Evolutionary conservation across 2,113 vertebrate species (phyloP).

Genomic region (Eubucco bourcierii): DNA sequence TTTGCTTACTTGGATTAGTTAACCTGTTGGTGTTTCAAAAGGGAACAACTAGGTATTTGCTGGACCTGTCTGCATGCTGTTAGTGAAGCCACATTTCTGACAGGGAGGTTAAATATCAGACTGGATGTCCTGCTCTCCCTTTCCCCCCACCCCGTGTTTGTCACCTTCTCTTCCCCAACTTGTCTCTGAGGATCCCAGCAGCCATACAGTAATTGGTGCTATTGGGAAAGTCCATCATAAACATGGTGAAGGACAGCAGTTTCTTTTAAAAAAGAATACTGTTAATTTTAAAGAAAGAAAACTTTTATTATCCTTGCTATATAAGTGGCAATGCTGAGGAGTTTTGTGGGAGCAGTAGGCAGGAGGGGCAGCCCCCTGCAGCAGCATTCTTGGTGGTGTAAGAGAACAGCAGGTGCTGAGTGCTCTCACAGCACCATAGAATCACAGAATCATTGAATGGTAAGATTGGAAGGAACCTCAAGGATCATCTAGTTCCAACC

Average conservation of each 20-base stretch:
- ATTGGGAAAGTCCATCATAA: neutral
- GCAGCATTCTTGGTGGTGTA: neutral
- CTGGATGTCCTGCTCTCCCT: neutral
- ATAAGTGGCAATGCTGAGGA: too few relatives aligned
- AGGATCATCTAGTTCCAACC: too few relatives aligned
- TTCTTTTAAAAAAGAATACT: neutral
- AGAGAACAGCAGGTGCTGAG: neutral
- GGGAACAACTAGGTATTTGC: neutral
- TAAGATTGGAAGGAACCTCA: too few relatives aligned
- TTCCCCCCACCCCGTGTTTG: neutral
- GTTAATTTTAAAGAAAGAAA: neutral
- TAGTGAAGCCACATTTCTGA: neutral
- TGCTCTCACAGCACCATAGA: rapidly evolving
- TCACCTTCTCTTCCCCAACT: neutral
- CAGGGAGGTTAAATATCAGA: neutral
- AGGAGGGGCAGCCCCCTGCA: neutral
- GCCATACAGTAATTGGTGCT: neutral
- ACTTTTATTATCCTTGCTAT: neutral
- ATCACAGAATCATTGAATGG: too few relatives aligned
- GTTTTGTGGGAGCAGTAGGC: neutral
- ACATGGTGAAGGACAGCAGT: neutral
- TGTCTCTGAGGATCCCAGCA: neutral
- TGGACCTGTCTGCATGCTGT: neutral
- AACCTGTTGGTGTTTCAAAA: neutral
- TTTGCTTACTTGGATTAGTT: neutral